A percentile compares a stretch with the other conserved stretches of the same genome.
These are phyloP conservation scores for Habroteleia sp. DNA, from an alignment of 2,888 invertebrate genomes.

Conservation along the genomic window DNA sequence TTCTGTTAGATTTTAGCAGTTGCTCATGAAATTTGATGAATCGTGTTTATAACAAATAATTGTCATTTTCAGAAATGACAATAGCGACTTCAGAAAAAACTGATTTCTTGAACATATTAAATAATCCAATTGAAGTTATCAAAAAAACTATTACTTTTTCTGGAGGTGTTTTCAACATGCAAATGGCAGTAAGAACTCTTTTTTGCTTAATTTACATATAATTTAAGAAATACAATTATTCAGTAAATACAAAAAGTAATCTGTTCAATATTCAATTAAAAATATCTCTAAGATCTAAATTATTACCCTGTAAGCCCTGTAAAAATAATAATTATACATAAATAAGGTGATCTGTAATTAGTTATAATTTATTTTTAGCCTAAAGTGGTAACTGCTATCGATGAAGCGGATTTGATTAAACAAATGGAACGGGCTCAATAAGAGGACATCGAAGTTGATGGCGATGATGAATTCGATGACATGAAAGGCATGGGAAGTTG, in stretches of 20 bases:
- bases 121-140: conserved; percentile 94
- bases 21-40: too few relatives aligned
- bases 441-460: conserved; percentile 96
- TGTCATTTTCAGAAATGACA: conserved; percentile 89
- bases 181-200: conserved; percentile 48
- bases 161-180: conserved; percentile 45
- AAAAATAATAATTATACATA: too few relatives aligned
- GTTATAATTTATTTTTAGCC: too few relatives aligned
- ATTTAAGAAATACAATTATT: too few relatives aligned
- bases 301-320: too few relatives aligned
- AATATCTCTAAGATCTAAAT: too few relatives aligned
- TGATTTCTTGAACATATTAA: conserved; percentile 94
- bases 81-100: conserved; percentile 98
- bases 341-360: too few relatives aligned
- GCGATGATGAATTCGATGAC: conserved; percentile 93
- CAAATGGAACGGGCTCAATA: conserved; percentile 97
- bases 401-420: conserved; percentile 96
- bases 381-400: conserved; percentile 95
- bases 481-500: conserved; percentile 84
- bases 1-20: background rate
- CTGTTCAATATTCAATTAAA: too few relatives aligned
- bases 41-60: too few relatives aligned
- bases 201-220: too few relatives aligned
- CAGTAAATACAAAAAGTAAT: too few relatives aligned
- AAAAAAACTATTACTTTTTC: conserved; percentile 86